Conservation (phyloP, 2,113 vertebrate species). For the Felis catus region F.catus_Fca126_mat1.0 CM031414.1:36729501-36730000, state of each 20-base stretch:
- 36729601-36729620: neutral
- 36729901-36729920: neutral
- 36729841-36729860: constrained; percentile 17
- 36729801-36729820: neutral
- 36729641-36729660: neutral
- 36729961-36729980: neutral
- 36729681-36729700: neutral
- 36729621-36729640: neutral
- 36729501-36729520: neutral
- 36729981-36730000: neutral
- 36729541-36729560: neutral
- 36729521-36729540: neutral
- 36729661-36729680: neutral
- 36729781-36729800: neutral
- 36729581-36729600: neutral
- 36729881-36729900: neutral
- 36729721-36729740: neutral
- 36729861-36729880: neutral
- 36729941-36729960: neutral
- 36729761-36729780: neutral
- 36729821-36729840: neutral
- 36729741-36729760: neutral
- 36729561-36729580: neutral
- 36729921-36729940: neutral
- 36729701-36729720: neutral